phyloP scores from a whole-genome alignment of 2,888 invertebrate genomes.

The Oithona nana region DNA sequence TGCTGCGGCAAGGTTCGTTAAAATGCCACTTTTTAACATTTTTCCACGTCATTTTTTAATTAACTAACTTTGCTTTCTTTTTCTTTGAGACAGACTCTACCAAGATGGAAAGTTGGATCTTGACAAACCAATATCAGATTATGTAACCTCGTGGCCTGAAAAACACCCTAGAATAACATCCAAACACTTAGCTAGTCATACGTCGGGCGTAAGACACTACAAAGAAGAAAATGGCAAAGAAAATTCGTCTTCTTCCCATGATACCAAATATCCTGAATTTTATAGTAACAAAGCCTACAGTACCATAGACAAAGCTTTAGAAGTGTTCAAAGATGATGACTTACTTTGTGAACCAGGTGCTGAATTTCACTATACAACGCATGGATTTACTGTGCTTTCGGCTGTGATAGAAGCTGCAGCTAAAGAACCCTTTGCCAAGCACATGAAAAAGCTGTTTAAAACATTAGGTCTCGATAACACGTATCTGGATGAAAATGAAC shows the following conservation, averaged over 20 bases:
- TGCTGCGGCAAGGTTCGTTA: conserved; percentile 32
- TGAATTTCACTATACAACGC: conserved; percentile 35
- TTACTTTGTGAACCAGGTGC: conserved; percentile 34
- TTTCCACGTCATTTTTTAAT: too few relatives aligned
- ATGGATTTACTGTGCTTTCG: conserved; percentile 37
- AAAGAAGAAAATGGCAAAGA: conserved; percentile 19
- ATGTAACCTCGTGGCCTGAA: conserved; percentile 34
- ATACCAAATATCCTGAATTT: conserved; percentile 28
- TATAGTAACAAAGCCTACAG: conserved; percentile 29
- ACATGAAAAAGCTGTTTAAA: conserved; percentile 27
- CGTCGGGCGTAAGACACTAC: conserved; percentile 38
- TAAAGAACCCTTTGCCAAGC: conserved; percentile 25
- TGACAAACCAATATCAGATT: conserved; percentile 33
- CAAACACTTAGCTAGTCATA: conserved; percentile 34
- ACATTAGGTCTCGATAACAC: conserved; percentile 34
- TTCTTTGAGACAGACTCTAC: conserved; percentile 23
- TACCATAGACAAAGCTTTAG: conserved; percentile 29
- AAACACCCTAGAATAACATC: conserved; percentile 35
- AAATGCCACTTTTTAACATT: too few relatives aligned
- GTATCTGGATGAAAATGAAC: conserved; percentile 32
- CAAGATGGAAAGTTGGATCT: conserved; percentile 35
- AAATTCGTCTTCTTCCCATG: conserved; percentile 19
- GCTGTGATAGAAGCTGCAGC: conserved; percentile 34
- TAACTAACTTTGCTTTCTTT: too few relatives aligned
- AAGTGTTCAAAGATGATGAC: conserved; percentile 36